Base-by-base conservation (phyloP, 2,113 vertebrate species). In the Pygoscelis antarcticus region DNA sequence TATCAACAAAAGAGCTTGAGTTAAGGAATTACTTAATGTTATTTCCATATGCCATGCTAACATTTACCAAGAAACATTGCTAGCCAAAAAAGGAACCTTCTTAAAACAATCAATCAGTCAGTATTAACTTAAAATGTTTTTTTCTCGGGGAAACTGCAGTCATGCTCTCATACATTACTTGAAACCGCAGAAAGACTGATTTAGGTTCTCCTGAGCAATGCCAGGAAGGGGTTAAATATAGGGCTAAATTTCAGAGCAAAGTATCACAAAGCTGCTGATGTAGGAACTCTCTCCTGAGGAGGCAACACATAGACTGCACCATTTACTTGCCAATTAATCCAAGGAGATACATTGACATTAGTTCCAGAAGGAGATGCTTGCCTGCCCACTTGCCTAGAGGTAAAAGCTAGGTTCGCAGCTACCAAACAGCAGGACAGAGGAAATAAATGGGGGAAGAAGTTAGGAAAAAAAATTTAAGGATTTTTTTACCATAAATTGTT, bases 301-400 rank as follows among this genome's bases (percentile, higher is more conserved):
- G 94, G 68, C 46, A 89, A 87, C 36, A n/a, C 25, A 92, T 32
- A 78, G 89, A 91, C 89, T 96, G 95, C 92, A 93, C 92, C 97
- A 96, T 94, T 97, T 98, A 97, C 83, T 98, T 95, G 83, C 23
- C 96, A 98, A 91, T 98, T 98, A 98, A 97, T 98, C 95, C 92
- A 96, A 94, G 88, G 76, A 96, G 83, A 93, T 95, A 91, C 90
- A 95, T 47, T 62, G 81, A 96, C 90, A 96, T 98, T 97, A 98
- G 97, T 97, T 98, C 96, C 86, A 89, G 97, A 94, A 98, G 86
- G 96, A 97, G 91, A 97, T 10, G 79, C 93, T 97, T 97, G 90
- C 91, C 83, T 98, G 97, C 83, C 85, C 57, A 26, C 65, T 97
- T 97, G 97, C 97, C 97, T 97, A 97, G 94, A 74, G 71, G 90